Evolutionary conservation across 2,888 invertebrate genomes (phyloP).

Genomic region (Tortricodes alternella): DNA sequence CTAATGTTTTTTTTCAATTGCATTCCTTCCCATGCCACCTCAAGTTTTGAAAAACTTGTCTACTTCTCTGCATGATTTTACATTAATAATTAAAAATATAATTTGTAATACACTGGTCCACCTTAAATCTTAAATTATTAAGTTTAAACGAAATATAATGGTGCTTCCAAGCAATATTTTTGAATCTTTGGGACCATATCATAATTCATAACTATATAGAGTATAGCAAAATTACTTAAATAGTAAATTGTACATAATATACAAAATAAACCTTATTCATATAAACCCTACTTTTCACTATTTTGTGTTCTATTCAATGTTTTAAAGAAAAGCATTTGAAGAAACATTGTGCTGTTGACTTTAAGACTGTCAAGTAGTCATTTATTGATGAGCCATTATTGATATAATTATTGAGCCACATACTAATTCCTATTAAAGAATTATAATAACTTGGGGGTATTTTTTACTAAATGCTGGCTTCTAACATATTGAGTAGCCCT

Average conservation of each 20-base stretch:
- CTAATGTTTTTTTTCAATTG: no score
- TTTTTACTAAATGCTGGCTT: no score
- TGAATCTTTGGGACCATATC: background rate
- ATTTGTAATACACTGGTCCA: background rate
- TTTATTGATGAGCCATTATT: no score
- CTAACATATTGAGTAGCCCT: no score
- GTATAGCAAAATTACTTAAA: background rate
- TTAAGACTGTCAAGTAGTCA: no score
- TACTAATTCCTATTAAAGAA: background rate
- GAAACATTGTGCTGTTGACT: constrained; percentile 8
- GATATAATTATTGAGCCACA: background rate
- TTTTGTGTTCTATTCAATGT: background rate
- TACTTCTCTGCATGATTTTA: no score
- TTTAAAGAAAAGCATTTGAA: background rate
- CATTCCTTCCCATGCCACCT: no score
- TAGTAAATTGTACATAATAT: constrained; percentile 8
- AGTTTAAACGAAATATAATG: background rate
- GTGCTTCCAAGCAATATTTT: background rate
- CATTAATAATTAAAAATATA: background rate
- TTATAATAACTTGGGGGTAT: no score
- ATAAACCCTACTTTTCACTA: background rate
- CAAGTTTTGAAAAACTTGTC: no score
- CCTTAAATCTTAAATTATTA: background rate
- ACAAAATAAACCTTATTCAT: constrained; percentile 2
- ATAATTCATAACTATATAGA: background rate